Conservation (phyloP, 2,113 vertebrate genomes). For the Semnornis frantzii region DNA sequence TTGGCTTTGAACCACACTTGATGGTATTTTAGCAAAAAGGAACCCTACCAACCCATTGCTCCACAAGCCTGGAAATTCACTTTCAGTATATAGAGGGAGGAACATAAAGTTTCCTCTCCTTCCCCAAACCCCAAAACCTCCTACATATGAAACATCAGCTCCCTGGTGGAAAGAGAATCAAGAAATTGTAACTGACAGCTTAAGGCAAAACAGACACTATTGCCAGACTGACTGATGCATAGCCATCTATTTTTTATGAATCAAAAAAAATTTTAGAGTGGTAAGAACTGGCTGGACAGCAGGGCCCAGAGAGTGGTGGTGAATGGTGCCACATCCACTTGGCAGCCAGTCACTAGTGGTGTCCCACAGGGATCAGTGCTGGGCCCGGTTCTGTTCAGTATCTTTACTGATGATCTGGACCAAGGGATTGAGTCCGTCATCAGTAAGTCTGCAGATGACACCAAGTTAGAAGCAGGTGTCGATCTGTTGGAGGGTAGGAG, state of each 20-base stretch:
- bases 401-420: too few species aligned
- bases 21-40: neutral
- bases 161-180: neutral
- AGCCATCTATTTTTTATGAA: neutral
- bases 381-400: too few species aligned
- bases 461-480: too few species aligned
- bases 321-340: too few species aligned
- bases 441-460: too few species aligned
- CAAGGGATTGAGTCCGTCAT: too few species aligned
- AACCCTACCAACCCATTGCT: neutral
- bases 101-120: neutral
- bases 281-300: too few species aligned
- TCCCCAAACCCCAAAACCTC: rapidly evolving
- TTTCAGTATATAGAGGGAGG: rapidly evolving
- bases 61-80: neutral
- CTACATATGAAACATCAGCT: neutral
- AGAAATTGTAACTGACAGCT: neutral
- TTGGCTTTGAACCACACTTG: rapidly evolving
- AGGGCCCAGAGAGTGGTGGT: too few species aligned
- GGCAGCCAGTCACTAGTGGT: too few species aligned
- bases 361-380: too few species aligned
- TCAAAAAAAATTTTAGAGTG: neutral
- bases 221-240: neutral
- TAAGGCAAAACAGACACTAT: neutral
- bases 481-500: too few species aligned